Evolutionary conservation across 2,888 invertebrate genomes (phyloP).

Genomic region (Leucophenga maculata): DNA sequence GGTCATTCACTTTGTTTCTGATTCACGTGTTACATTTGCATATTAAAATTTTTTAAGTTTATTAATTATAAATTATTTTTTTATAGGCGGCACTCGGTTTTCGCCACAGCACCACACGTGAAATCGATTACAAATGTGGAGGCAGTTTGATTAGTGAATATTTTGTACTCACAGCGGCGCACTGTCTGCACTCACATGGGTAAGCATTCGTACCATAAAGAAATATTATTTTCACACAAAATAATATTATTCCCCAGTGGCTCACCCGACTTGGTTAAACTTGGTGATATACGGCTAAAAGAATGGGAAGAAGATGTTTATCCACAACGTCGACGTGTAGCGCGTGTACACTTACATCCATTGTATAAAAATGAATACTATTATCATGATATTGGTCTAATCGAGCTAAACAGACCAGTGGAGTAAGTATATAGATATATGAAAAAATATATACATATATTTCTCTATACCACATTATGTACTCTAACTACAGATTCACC

Average conservation of each 20-base stretch:
- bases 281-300: conserved; percentile 73
- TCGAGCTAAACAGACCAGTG: conserved; percentile 67
- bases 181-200: conserved; percentile 60
- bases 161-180: conserved; percentile 65
- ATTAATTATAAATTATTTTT: too few species aligned
- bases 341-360: conserved; percentile 71
- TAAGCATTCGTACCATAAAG: conserved; percentile 25
- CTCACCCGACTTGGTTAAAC: conserved; percentile 71
- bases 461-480: too few species aligned
- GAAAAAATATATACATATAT: neutral
- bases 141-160: conserved; percentile 60
- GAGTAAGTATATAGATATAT: conserved; percentile 40
- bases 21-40: too few species aligned
- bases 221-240: neutral
- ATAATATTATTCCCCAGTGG: conserved; percentile 29
- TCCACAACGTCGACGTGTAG: conserved; percentile 67
- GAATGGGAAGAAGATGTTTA: conserved; percentile 67
- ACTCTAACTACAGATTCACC: conserved; percentile 46
- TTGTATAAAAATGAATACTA: conserved; percentile 72
- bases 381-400: conserved; percentile 76
- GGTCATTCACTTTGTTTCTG: too few species aligned
- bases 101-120: conserved; percentile 41
- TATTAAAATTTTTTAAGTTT: too few species aligned
- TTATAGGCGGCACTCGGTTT: conserved; percentile 63
- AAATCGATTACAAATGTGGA: conserved; percentile 63